Percentiles rank a stretch among this genome's conserved stretches.
Conservation (phyloP, 1,140 invertebrate species). For the Aradophagus sp. region DNA sequence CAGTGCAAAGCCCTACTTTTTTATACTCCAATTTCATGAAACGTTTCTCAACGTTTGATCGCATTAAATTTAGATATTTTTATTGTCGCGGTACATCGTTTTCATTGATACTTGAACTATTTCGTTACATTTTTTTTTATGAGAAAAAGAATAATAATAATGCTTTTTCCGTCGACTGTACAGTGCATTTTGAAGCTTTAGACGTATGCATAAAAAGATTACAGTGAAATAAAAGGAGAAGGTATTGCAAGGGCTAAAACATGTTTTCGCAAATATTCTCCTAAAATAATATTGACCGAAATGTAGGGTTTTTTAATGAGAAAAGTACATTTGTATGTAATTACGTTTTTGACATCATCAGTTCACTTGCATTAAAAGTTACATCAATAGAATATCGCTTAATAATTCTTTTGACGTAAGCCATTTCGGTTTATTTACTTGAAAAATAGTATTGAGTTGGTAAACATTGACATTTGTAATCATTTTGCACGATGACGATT, state of each 20-base stretch:
- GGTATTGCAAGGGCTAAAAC: too few species aligned
- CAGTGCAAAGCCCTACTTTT: slow-evolving; percentile 60
- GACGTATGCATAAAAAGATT: too few species aligned
- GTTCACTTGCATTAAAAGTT: slow-evolving; percentile 21
- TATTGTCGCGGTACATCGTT: slow-evolving; percentile 17
- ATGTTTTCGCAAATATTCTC: too few species aligned
- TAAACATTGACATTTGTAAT: slow-evolving; percentile 44
- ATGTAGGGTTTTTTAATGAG: too few species aligned
- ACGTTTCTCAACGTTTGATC: slow-evolving; percentile 54
- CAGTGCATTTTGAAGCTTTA: too few species aligned
- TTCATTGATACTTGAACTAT: neutral
- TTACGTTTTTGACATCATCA: slow-evolving; percentile 9
- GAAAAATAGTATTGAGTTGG: slow-evolving; percentile 43
- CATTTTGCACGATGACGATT: slow-evolving; percentile 1
- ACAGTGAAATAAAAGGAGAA: too few species aligned
- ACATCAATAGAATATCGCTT: slow-evolving; percentile 6
- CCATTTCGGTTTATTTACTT: slow-evolving; percentile 37
- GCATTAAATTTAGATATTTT: slow-evolving; percentile 41
- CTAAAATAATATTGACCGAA: too few species aligned
- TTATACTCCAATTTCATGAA: slow-evolving; percentile 57
- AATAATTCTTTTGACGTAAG: slow-evolving; percentile 18
- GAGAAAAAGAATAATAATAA: too few species aligned
- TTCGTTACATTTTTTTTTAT: too few species aligned
- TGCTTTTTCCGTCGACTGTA: too few species aligned
- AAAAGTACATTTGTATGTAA: too few species aligned